Percentiles rank a stretch among this genome's conserved stretches.
Conservation (phyloP, 1,140 invertebrate species). For the Brachionus calyciflorus region DNA sequence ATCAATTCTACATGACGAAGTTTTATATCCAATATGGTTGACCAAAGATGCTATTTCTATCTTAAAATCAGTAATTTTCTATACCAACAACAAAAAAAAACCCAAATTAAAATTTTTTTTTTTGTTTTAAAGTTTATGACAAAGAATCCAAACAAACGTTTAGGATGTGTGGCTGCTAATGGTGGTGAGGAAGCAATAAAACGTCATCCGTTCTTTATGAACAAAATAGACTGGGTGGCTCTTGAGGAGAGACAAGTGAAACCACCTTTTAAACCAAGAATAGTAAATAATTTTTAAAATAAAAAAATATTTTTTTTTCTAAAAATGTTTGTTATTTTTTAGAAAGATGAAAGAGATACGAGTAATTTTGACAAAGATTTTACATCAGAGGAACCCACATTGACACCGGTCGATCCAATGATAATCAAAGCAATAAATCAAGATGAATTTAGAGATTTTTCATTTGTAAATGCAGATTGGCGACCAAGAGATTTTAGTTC, state of each 20-base stretch:
- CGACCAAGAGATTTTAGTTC: conserved; percentile 49
- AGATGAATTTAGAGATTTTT: conserved; percentile 95
- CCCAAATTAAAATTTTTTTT: neutral
- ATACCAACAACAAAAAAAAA: conserved; percentile 47
- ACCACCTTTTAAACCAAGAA: conserved; percentile 95
- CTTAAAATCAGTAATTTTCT: conserved; percentile 74
- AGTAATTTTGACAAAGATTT: conserved; percentile 99
- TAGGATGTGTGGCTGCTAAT: conserved; percentile 79
- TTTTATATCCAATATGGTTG: conserved; percentile 95
- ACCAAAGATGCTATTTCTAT: conserved; percentile 93
- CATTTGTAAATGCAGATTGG: conserved; percentile 87
- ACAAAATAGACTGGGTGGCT: conserved; percentile 87
- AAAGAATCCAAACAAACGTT: conserved; percentile 86
- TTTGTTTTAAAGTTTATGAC: conserved; percentile 82
- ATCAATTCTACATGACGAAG: conserved; percentile 94
- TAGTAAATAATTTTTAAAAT: conserved; percentile 70
- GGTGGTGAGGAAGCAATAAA: conserved; percentile 80
- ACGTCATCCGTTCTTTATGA: conserved; percentile 88
- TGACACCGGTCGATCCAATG: conserved; percentile 87
- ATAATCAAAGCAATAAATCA: conserved; percentile 88
- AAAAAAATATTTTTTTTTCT: conserved; percentile 20
- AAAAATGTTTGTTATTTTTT: conserved; percentile 51
- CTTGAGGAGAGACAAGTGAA: conserved; percentile 83
- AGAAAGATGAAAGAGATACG: conserved; percentile 96
- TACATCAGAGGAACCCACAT: conserved; percentile 90